Evolutionary conservation across 2,888 invertebrate genomes (phyloP).

Genomic region (Caenorhabditis japonica): DNA sequence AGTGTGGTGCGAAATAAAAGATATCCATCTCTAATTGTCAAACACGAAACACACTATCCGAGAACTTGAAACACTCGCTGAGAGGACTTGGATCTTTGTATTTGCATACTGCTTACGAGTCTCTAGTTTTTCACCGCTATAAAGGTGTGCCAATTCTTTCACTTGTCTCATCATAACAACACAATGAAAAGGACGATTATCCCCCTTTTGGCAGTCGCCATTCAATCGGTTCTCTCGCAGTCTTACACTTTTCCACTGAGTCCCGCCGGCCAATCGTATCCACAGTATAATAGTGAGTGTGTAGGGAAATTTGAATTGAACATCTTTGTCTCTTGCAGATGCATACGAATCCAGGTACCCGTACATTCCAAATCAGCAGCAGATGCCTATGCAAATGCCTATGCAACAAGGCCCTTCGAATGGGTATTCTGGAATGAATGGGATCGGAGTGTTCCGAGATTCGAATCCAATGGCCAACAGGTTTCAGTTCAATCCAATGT

Average conservation of each 20-base stretch:
- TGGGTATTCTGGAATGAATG: too few relatives aligned
- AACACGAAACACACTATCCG: slow-evolving; percentile 36
- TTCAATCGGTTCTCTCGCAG: slow-evolving; percentile 12
- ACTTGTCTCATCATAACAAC: slow-evolving; percentile 4
- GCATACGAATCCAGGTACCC: slow-evolving; percentile 26
- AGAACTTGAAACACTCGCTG: slow-evolving; percentile 30
- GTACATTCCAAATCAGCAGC: slow-evolving; percentile 21
- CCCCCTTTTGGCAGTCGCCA: not conserved
- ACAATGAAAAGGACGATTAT: slow-evolving; percentile 15
- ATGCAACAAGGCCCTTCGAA: slow-evolving; percentile 5
- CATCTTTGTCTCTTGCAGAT: slow-evolving; percentile 8
- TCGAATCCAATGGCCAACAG: slow-evolving; percentile 10
- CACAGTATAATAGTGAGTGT: slow-evolving; percentile 36
- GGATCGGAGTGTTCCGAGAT: too few relatives aligned
- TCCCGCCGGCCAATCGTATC: slow-evolving; percentile 35
- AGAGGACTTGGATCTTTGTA: slow-evolving; percentile 15
- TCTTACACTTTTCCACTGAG: slow-evolving; percentile 39
- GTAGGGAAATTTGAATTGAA: too few relatives aligned
- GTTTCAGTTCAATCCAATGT: slow-evolving; percentile 39
- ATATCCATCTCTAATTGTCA: slow-evolving; percentile 38
- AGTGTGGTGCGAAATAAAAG: slow-evolving; percentile 21
- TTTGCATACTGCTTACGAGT: slow-evolving; percentile 35
- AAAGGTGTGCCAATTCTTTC: slow-evolving; percentile 33
- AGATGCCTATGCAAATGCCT: not conserved
- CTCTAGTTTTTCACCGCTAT: too few relatives aligned